Conservation (phyloP, 2,113 vertebrate genomes). For the Ptychochromis oligacanthus region DNA sequence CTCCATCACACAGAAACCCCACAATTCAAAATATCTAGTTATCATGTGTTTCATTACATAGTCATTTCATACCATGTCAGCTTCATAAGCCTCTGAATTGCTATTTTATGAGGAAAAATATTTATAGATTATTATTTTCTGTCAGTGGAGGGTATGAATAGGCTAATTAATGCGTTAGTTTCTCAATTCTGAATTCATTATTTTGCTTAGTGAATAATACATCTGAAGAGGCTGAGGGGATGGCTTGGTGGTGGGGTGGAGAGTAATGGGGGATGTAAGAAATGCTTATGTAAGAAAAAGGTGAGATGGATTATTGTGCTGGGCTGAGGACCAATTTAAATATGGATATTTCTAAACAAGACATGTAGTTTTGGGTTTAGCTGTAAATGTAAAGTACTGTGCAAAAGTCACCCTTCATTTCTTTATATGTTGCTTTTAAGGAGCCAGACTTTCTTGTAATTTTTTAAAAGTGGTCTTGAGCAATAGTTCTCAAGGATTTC, state of each 20-base stretch:
- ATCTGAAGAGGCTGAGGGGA: constrained; percentile 40
- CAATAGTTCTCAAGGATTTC: background rate
- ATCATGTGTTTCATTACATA: background rate
- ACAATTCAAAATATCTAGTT: background rate
- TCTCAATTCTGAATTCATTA: constrained; percentile 53
- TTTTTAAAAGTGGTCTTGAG: background rate
- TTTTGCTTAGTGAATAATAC: constrained; percentile 47
- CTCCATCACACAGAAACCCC: background rate
- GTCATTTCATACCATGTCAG: background rate
- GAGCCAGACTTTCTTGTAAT: background rate
- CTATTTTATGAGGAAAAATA: background rate
- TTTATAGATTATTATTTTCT: background rate
- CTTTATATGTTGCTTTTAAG: background rate
- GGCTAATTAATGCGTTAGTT: constrained; percentile 62
- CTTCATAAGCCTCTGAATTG: background rate
- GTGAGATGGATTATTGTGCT: background rate
- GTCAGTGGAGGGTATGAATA: constrained; percentile 33
- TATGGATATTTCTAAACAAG: background rate
- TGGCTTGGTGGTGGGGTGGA: constrained; percentile 2
- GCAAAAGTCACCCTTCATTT: background rate
- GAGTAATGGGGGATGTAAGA: no score
- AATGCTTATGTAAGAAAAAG: background rate
- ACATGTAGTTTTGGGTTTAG: background rate
- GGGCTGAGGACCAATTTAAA: background rate
- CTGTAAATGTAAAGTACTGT: background rate